These are phyloP conservation scores for Oncorhynchus clarkii DNA, from an alignment of 2,113 vertebrate species.

Conservation along the genomic window DNA sequence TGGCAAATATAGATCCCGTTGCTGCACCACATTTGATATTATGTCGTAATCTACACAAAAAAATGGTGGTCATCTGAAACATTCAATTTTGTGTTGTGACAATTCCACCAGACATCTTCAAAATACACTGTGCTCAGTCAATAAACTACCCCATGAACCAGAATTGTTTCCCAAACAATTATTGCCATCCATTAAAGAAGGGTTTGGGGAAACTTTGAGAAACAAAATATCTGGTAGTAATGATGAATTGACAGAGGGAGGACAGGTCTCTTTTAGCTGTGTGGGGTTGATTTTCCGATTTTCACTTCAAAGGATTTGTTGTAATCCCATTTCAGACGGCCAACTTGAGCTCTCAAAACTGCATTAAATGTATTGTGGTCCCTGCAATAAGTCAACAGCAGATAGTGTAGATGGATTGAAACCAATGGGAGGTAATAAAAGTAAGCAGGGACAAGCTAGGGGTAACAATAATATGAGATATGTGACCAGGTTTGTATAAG, in stretches of 20 bases:
- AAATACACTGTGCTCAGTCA: too few relatives aligned
- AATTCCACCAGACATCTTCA: too few relatives aligned
- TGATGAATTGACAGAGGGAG: neutral
- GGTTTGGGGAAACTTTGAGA: too few relatives aligned
- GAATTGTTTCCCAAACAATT: neutral
- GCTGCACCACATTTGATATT: neutral
- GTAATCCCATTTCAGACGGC: constrained; percentile 35
- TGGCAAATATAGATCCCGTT: too few relatives aligned
- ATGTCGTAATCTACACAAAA: too few relatives aligned
- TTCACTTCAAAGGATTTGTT: neutral
- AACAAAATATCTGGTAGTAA: too few relatives aligned
- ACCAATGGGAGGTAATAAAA: constrained; percentile 37
- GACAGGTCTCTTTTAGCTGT: neutral
- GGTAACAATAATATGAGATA: constrained; percentile 24
- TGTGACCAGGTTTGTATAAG: constrained; percentile 23
- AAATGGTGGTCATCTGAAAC: too few relatives aligned
- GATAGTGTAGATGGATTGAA: constrained; percentile 23
- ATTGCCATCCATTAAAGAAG: neutral
- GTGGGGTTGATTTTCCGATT: neutral
- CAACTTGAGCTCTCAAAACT: constrained; percentile 34
- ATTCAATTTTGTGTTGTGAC: too few relatives aligned
- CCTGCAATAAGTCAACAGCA: constrained; percentile 26
- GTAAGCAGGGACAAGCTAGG: neutral
- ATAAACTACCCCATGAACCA: too few relatives aligned
- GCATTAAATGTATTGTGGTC: constrained; percentile 22